These are phyloP conservation scores for Plodia interpunctella DNA, from an alignment of 1,140 invertebrate genomes.

Conservation along the genomic window DNA sequence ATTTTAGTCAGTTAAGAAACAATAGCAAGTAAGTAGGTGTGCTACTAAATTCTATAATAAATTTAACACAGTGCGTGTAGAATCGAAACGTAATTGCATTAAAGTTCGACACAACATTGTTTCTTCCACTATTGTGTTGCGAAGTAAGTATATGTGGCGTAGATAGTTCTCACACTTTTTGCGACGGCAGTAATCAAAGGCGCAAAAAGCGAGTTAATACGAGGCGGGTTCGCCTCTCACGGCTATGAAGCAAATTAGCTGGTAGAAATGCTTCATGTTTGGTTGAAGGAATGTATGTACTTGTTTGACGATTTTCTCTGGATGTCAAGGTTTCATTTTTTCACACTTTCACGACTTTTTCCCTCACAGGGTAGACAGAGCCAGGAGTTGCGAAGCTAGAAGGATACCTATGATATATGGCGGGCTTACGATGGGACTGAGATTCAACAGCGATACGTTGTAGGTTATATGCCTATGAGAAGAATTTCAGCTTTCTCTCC, in stretches of 20 bases:
- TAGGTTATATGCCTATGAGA: too few species aligned
- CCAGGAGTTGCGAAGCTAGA: too few species aligned
- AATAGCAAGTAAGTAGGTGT: background rate
- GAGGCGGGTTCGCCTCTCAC: background rate
- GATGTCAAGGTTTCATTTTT: too few species aligned
- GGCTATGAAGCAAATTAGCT: background rate
- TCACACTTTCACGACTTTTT: too few species aligned
- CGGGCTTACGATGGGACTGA: too few species aligned
- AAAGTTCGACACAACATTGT: slow-evolving; percentile 11
- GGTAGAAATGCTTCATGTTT: background rate
- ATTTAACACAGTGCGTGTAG: background rate
- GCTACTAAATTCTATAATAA: too few species aligned
- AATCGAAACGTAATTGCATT: background rate
- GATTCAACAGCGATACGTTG: too few species aligned
- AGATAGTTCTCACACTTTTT: slow-evolving; percentile 50
- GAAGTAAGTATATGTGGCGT: slow-evolving; percentile 34
- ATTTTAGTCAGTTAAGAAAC: too few species aligned
- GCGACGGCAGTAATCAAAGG: slow-evolving; percentile 11
- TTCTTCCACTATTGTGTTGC: slow-evolving; percentile 41
- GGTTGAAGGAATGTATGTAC: background rate
- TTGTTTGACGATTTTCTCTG: background rate
- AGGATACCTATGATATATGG: too few species aligned
- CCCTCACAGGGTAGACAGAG: too few species aligned
- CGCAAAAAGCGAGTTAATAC: slow-evolving; percentile 12
- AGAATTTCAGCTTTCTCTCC: too few species aligned